Evolutionary conservation across 30 jellyfish, hydroid and myxozoan species (phyloP), one percentile per base, ranked within the genome.

Genomic region (Sanderia malayensis): DNA sequence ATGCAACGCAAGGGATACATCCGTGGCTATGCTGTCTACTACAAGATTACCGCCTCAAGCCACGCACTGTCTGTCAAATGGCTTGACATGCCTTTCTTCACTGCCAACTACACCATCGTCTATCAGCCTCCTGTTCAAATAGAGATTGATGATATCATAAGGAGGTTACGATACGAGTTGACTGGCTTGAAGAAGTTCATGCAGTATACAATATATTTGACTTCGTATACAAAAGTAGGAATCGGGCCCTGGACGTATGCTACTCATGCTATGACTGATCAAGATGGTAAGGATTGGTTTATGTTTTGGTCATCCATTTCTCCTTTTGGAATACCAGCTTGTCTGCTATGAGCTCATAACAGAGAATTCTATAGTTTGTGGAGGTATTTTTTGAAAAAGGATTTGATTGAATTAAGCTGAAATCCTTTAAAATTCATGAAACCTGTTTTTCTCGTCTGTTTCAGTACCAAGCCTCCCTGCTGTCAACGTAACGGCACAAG

Each of bases 241-340:
- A 78, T 76, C 15, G 89, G 89, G 17, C 82, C 89, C 1, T 78
- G 89, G 89, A 78, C 89, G n/a, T 65, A 34, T 33, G 89, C 89
- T 0, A 21, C 30, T 47, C 22, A 27, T 65, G 79, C 89, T n/a
- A 78, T 37, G 82, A 78, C 89, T 6, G 82, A 78, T 53, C 79
- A 78, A 65, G 89, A 78, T 66, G 89, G 89, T 78, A 61, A 10
- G 26, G 11, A 23, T 29, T 25, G 0, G 46, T 29, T 13, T 7
- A 22, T 7, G n/a, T n/a, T n/a, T n/a, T n/a, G n/a, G n/a, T n/a
- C n/a, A n/a, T n/a, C n/a, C n/a, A n/a, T n/a, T n/a, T n/a, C n/a
- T n/a, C n/a, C n/a, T n/a, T n/a, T n/a, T n/a, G n/a, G n/a, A n/a
- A n/a, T n/a, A n/a, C n/a, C n/a, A n/a, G n/a, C n/a, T n/a, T n/a